Base-by-base conservation (phyloP, 2,888 invertebrate species). In the Holacanthella duospinosa region DNA sequence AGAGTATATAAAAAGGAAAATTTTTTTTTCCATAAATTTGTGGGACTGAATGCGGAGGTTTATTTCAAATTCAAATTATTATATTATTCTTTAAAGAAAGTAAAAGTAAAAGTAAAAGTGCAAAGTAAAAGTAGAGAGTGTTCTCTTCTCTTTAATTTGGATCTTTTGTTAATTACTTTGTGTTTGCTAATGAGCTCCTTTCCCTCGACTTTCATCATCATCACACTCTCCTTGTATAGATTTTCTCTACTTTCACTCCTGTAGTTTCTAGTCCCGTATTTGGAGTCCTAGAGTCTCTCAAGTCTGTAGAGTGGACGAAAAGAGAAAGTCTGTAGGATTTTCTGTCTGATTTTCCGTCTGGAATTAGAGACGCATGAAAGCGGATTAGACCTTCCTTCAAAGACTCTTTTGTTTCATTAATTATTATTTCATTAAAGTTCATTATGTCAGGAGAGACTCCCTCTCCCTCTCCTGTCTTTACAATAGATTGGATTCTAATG, bases 81-180 rank as follows among this genome's bases (percentile, higher is more conserved):
- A n/a, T n/a, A n/a, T n/a, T n/a, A n/a, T n/a, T n/a, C n/a, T n/a
- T n/a, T n/a, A n/a, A 36, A 36, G 16, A 36, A 36, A 16, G 36
- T 36, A 16, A 36, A 36, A 36, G 36, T 36, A 36, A 36, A 36
- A 16, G 36, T 16, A 6, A 6, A 36, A 36, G 60, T 29, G 21
- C 43, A 43, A 4, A 29, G 27, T 57, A 16, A 29, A 44, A 48
- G 53, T 16, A 4, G 56, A 57, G 24, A 57, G 55, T 43, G 26
- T 60, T 26, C 63, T 36, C 16, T 36, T 58, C 59, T 64, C 66
- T 68, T 69, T 69, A 69, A 70, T 71, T 70, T 68, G 68, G 65
- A 70, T 68, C 70, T 69, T 36, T 67, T 69, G 70, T 70, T 71
- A 71, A 71, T 71, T 71, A 70, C 70, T 70, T 70, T 66, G 70